Conservation (phyloP, 2,113 vertebrate genomes). For the Gymnobelideus leadbeateri region DNA sequence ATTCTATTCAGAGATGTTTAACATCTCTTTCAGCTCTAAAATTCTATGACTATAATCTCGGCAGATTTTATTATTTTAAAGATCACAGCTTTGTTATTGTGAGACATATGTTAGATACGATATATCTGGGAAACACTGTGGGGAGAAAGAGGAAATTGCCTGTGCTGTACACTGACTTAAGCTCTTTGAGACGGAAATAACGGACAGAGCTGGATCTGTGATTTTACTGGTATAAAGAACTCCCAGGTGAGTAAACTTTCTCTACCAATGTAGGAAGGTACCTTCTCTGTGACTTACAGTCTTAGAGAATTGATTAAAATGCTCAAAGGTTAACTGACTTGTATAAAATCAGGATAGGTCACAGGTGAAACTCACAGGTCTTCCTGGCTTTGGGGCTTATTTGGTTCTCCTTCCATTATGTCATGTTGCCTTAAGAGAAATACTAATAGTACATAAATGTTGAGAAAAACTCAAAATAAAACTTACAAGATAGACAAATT, state of each 20-base stretch:
- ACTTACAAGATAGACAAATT: not conserved
- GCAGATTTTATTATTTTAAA: conserved; percentile 39
- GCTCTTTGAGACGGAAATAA: not conserved
- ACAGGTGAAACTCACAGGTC: not conserved
- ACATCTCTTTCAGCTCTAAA: conserved; percentile 19
- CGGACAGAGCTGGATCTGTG: not conserved
- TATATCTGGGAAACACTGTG: not conserved
- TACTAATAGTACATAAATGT: not conserved
- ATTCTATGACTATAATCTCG: conserved; percentile 40
- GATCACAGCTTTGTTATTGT: conserved; percentile 16
- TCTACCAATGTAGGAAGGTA: not conserved
- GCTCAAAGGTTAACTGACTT: not conserved
- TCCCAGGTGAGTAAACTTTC: not conserved
- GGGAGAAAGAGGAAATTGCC: not conserved
- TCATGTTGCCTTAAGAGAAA: not conserved
- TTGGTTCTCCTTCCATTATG: not conserved
- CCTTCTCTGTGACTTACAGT: not conserved
- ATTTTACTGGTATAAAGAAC: not conserved
- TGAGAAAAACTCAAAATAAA: not conserved
- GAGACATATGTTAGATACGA: conserved; percentile 10
- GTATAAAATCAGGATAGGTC: not conserved
- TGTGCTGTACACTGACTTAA: not conserved
- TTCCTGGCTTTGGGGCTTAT: not conserved
- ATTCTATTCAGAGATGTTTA: not conserved
- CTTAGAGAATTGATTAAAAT: not conserved